Conservation (phyloP, 2,113 vertebrate species). For the human region DNA sequence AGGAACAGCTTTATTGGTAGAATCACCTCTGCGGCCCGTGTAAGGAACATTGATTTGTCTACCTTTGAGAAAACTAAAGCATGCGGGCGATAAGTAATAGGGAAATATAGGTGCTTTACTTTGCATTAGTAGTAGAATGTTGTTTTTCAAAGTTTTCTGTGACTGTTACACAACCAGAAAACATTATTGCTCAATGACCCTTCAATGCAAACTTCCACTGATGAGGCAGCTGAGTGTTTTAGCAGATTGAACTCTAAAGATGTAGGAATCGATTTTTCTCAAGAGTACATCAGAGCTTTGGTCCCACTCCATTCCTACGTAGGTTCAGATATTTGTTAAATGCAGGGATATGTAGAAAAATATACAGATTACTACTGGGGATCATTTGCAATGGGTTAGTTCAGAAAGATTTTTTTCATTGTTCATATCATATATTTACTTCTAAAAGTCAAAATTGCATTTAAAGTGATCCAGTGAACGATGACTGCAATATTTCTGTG, state of each 20-base stretch:
- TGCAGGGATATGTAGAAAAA: background rate
- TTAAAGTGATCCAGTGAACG: conserved; percentile 7
- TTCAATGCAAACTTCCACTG: conserved; percentile 52
- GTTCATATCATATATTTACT: background rate
- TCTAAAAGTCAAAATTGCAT: conserved; percentile 30
- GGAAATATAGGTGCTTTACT: conserved; percentile 39
- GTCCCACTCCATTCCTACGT: background rate
- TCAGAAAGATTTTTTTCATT: background rate
- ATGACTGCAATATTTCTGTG: background rate
- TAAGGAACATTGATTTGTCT: background rate
- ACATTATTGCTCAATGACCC: conserved; percentile 45
- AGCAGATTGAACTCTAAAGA: conserved; percentile 66
- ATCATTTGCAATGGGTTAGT: background rate
- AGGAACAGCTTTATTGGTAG: background rate
- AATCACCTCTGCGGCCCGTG: background rate
- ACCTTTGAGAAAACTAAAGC: background rate
- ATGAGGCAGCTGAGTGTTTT: conserved; percentile 54
- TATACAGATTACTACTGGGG: background rate
- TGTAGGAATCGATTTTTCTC: conserved; percentile 68
- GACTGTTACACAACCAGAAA: conserved; percentile 1
- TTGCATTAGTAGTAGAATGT: conserved; percentile 48
- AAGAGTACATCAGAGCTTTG: conserved; percentile 16
- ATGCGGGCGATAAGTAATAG: conserved; percentile 32
- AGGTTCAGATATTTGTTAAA: conserved; percentile 38
- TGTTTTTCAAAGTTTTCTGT: conserved; percentile 50